A percentile compares a stretch with the other conserved stretches of the same genome.
Evolutionary conservation across 2,888 invertebrate species (phyloP).

Genomic region (Griposia aprilina): DNA sequence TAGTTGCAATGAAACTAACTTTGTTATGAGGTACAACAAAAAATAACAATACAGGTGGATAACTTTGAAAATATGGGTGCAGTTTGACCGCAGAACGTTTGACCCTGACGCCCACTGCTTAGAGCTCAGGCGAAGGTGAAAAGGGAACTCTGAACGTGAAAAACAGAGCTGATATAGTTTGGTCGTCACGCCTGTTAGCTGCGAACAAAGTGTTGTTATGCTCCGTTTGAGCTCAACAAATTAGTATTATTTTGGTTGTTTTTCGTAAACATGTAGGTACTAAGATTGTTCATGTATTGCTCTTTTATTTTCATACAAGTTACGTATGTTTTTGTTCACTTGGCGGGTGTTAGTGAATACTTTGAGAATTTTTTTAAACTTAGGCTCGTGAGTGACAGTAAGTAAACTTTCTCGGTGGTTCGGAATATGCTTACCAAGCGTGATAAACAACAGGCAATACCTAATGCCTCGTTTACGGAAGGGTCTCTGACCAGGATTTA

Average conservation of each 20-base stretch:
- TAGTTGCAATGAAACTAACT: constrained; percentile 50
- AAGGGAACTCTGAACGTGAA: constrained; percentile 52
- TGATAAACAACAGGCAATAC: background rate
- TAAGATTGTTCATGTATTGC: background rate
- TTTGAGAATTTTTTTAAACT: background rate
- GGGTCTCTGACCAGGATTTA: too few relatives aligned
- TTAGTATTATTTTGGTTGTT: constrained; percentile 7
- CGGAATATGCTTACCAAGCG: background rate
- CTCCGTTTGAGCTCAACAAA: constrained; percentile 45
- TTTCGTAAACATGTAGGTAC: constrained; percentile 3
- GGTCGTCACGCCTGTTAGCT: constrained; percentile 62
- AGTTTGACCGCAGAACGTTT: constrained; percentile 51
- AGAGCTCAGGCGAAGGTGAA: constrained; percentile 44
- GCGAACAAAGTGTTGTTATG: constrained; percentile 53
- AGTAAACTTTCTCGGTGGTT: background rate
- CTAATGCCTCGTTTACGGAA: background rate
- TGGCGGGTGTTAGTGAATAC: background rate
- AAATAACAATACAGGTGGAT: constrained; percentile 26
- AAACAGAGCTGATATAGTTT: constrained; percentile 52
- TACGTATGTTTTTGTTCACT: background rate
- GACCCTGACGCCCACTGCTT: constrained; percentile 32
- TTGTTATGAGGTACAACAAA: constrained; percentile 47
- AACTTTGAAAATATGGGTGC: constrained; percentile 48
- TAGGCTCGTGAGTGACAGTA: background rate
- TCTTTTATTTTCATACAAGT: background rate